phyloP scores from a whole-genome alignment of 2,797 vertebrate genomes.

The Macroramphosus scolopax region DNA sequence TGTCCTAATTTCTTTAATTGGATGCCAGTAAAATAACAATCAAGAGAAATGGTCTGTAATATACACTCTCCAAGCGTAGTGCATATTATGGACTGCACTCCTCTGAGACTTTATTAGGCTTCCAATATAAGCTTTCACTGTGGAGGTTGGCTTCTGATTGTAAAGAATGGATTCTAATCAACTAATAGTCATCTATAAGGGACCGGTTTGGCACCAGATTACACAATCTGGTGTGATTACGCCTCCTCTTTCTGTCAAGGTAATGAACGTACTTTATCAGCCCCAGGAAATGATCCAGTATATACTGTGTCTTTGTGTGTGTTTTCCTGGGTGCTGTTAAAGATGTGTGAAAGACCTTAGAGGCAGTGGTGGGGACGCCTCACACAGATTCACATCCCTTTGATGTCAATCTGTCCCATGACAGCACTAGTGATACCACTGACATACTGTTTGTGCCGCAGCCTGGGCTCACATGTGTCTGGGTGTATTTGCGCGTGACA shows the following conservation, averaged over 20 bases:
- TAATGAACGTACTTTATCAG: slow-evolving; percentile 53
- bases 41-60: slow-evolving; percentile 64
- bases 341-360: slow-evolving; percentile 44
- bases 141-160: slow-evolving; percentile 42
- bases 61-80: slow-evolving; percentile 28
- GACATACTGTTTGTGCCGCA: not conserved
- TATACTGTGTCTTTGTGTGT: not conserved
- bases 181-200: slow-evolving; percentile 45
- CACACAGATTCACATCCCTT: slow-evolving; percentile 46
- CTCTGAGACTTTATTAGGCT: slow-evolving; percentile 61
- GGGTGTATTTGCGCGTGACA: slow-evolving; percentile 1
- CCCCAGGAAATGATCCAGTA: slow-evolving; percentile 27
- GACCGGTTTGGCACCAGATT: slow-evolving; percentile 43
- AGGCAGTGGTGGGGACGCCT: not conserved
- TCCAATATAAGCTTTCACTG: slow-evolving; percentile 48
- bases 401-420: slow-evolving; percentile 44
- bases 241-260: slow-evolving; percentile 31
- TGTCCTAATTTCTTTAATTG: slow-evolving; percentile 59
- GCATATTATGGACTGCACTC: slow-evolving; percentile 36
- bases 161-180: slow-evolving; percentile 61
- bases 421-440: slow-evolving; percentile 3
- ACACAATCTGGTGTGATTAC: slow-evolving; percentile 45
- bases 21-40: slow-evolving; percentile 61
- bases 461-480: slow-evolving; percentile 8
- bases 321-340: slow-evolving; percentile 12